Conservation (phyloP, 2,888 invertebrate genomes). For the Lysandra bellargus region DNA sequence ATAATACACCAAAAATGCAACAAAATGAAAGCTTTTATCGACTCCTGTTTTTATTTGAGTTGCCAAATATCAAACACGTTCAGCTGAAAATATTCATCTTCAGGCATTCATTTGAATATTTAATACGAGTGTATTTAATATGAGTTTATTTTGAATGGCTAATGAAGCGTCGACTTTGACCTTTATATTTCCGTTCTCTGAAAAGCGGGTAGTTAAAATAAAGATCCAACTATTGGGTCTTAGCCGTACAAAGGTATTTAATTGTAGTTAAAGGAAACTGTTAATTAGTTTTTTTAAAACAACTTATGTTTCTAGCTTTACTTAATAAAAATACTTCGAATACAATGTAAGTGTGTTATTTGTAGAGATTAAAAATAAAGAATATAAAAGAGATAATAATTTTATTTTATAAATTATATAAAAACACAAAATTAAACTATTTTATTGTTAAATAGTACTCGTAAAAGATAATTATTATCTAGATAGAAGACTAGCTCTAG, state of each 20-base stretch:
- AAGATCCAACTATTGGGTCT: neutral
- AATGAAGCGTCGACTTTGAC: conserved; percentile 12
- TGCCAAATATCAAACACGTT: neutral
- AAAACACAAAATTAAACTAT: too few relatives aligned
- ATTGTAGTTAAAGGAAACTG: neutral
- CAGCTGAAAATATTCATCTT: neutral
- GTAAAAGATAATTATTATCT: too few relatives aligned
- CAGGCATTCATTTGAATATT: neutral
- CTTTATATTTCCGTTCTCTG: neutral
- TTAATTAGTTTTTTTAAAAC: neutral
- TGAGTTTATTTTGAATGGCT: conserved; percentile 1
- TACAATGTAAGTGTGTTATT: too few relatives aligned
- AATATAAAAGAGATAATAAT: too few relatives aligned
- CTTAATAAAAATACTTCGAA: too few relatives aligned
- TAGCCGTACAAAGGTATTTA: neutral
- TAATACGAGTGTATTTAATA: neutral
- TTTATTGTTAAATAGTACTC: too few relatives aligned
- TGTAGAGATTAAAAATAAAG: too few relatives aligned
- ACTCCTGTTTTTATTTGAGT: neutral
- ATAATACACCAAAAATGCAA: neutral
- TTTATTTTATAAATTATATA: too few relatives aligned
- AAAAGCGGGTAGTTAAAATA: neutral
- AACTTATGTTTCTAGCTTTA: too few relatives aligned
- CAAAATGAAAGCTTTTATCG: neutral
- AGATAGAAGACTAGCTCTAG: too few relatives aligned